Evolutionary conservation across 2,797 vertebrate species (phyloP), one percentile per base, ranked within the genome.

Genomic region (Sebastiscus tertius): DNA sequence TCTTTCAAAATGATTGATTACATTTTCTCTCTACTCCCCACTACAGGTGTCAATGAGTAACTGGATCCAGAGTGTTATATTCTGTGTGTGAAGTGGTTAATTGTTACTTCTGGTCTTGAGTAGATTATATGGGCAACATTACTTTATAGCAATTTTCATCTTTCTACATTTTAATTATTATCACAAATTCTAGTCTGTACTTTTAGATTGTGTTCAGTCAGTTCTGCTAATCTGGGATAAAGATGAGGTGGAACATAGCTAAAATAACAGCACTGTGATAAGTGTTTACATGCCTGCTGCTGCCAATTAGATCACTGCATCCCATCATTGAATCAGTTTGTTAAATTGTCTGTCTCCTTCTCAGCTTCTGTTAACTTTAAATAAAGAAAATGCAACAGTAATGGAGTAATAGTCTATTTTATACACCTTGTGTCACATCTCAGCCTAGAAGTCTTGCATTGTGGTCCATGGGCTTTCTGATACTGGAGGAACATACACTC

Each of bases 11-110:
- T 55, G 0, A 91, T 7, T 78, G 1, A 86, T 49, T 75, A 2
- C 0, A 13, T 54, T 60, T 61, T 70, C 18, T 84, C 42, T 81
- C 18, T 81, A 2, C 58, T 79, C 26, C 54, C 72, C 65, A 80
- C 65, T 58, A 22, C 39, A 96, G 96, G 93, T 86, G 79, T 84
- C 63, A 77, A 68, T 5, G 81, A 93, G 33, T 95, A 84, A 93
- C 54, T 79, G 72, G 73, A 80, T 72, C 49, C 61, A 68, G 34
- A 72, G 36, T n/a, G 2, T 39, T 60, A 13, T 8, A 26, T 49
- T 26, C 34, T 71, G 46, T 46, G 33, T 75, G 56, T 58, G 62
- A 81, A 61, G 46, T 42, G 63, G 42, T 60, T 75, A 0, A 66
- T 64, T 66, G 29, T 33, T 55, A 68, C 52, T 62, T 72, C 12